These are phyloP conservation scores for Allophyes oxyacanthae DNA, from an alignment of 2,888 invertebrate genomes.

Conservation along the genomic window DNA sequence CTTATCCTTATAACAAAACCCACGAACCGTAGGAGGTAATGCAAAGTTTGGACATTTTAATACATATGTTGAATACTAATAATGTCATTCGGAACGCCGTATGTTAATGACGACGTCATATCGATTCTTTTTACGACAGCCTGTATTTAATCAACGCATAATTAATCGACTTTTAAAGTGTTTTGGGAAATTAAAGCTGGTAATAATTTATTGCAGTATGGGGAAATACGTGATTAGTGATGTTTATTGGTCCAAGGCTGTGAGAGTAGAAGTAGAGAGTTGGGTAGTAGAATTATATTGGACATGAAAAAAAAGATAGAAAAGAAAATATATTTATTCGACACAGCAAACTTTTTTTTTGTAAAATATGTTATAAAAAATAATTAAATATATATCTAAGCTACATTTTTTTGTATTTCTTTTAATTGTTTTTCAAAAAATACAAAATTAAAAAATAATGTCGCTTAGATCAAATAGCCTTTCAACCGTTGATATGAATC, in stretches of 20 bases:
- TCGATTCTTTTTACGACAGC: slow-evolving; percentile 44
- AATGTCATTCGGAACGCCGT: slow-evolving; percentile 43
- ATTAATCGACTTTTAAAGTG: slow-evolving; percentile 54
- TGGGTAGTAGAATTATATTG: background rate
- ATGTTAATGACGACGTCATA: slow-evolving; percentile 42
- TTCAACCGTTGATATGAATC: no score
- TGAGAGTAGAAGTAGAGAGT: background rate
- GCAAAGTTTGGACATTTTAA: slow-evolving; percentile 42
- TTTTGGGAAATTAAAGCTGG: slow-evolving; percentile 40
- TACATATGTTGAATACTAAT: slow-evolving; percentile 49
- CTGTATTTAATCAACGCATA: slow-evolving; percentile 51
- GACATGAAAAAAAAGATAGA: background rate
- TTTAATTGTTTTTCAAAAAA: no score
- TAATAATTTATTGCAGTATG: slow-evolving; percentile 31
- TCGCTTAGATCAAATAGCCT: no score
- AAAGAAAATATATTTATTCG: no score
- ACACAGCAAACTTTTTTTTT: no score
- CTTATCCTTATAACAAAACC: slow-evolving; percentile 8
- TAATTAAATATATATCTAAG: no score
- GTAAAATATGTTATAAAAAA: no score
- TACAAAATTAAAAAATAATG: no score
- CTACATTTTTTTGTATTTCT: no score
- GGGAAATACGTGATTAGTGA: slow-evolving; percentile 31
- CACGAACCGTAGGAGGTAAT: slow-evolving; percentile 42
- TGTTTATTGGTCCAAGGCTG: background rate